These are phyloP conservation scores for Lochmaea crataegi DNA, from an alignment of 2,888 invertebrate genomes.

Conservation along the genomic window DNA sequence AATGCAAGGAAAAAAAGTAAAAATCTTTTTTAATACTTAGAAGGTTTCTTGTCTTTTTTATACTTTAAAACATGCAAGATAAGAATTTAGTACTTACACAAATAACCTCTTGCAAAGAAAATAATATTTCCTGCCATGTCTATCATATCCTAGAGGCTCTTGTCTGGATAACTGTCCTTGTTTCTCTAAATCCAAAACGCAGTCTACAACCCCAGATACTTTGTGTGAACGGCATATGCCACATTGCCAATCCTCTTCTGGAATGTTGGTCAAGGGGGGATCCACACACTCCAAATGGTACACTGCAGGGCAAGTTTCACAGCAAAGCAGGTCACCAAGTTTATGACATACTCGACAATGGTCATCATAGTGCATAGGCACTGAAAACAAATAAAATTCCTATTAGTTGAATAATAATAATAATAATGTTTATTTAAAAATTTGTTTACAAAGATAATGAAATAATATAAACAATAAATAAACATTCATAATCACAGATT, in stretches of 20 bases:
- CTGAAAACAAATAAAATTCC: slow-evolving; percentile 60
- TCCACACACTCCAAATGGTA: slow-evolving; percentile 97
- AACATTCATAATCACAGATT: no score
- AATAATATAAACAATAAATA: no score
- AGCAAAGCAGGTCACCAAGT: slow-evolving; percentile 93
- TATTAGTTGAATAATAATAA: slow-evolving; percentile 7
- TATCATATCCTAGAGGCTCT: slow-evolving; percentile 93
- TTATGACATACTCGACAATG: slow-evolving; percentile 93
- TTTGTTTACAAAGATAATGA: no score
- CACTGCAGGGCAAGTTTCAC: slow-evolving; percentile 98
- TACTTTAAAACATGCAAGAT: slow-evolving; percentile 5
- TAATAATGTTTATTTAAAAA: no score
- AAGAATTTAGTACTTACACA: slow-evolving; percentile 76
- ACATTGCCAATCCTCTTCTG: slow-evolving; percentile 98
- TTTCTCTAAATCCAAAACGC: slow-evolving; percentile 89
- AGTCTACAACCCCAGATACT: slow-evolving; percentile 93
- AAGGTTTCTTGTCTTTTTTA: neutral
- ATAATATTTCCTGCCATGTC: slow-evolving; percentile 98
- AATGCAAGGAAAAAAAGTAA: no score
- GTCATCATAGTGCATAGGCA: slow-evolving; percentile 91
- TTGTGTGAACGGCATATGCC: slow-evolving; percentile 92
- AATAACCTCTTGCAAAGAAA: slow-evolving; percentile 93
- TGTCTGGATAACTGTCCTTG: slow-evolving; percentile 92
- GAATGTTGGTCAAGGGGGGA: slow-evolving; percentile 93
- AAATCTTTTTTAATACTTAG: no score